These are phyloP conservation scores for Gallinago solitaria DNA, from an alignment of 2,797 vertebrate species.

Conservation along the genomic window DNA sequence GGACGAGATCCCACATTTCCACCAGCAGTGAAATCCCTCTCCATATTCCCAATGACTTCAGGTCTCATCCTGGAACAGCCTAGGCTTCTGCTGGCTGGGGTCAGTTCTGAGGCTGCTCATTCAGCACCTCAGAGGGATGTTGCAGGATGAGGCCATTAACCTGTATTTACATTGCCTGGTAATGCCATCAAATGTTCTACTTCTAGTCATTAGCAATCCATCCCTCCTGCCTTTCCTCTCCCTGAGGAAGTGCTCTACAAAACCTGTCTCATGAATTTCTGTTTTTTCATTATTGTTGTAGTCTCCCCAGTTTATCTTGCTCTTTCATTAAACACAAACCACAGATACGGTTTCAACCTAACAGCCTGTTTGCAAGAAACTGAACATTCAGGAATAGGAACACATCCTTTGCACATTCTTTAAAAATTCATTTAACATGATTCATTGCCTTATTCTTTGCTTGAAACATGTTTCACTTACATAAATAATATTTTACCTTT, in stretches of 20 bases:
- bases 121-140: constrained; percentile 15
- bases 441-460: constrained; percentile 12
- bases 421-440: constrained; percentile 51
- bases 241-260: constrained; percentile 42
- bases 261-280: constrained; percentile 5
- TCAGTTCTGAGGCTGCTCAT: neutral
- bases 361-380: constrained; percentile 37
- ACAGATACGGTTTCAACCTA: constrained; percentile 35
- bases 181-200: constrained; percentile 38
- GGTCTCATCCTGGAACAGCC: neutral
- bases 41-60: neutral
- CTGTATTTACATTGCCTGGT: constrained; percentile 25
- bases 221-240: constrained; percentile 21
- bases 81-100: neutral
- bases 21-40: neutral
- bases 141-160: constrained; percentile 39
- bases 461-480: constrained; percentile 64
- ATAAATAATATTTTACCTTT: constrained; percentile 69
- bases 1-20: neutral
- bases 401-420: constrained; percentile 34
- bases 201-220: constrained; percentile 47
- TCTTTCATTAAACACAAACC: constrained; percentile 61
- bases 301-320: constrained; percentile 50
- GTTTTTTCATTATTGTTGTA: constrained; percentile 59
- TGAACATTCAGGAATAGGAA: neutral